Conservation (phyloP, 2,797 vertebrate species). For the Helostoma temminkii region DNA sequence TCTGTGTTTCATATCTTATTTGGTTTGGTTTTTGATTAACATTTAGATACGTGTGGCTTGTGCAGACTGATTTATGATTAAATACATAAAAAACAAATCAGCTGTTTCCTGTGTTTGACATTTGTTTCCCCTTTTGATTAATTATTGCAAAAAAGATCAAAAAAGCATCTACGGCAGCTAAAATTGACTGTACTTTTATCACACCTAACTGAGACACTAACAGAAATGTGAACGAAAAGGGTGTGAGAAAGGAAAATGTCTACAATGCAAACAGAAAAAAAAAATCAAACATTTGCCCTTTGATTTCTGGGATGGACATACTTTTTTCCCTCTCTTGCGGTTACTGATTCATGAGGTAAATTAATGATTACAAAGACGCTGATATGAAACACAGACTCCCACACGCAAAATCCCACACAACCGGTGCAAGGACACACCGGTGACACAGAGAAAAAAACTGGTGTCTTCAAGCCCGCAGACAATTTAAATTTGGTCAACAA, state of each 20-base stretch:
- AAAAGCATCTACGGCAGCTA: too few species aligned
- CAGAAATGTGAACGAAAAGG: constrained; percentile 12
- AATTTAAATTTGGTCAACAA: constrained; percentile 35
- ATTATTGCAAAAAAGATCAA: too few species aligned
- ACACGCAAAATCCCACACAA: constrained; percentile 2
- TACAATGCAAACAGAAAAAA: constrained; percentile 54
- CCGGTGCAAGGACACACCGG: constrained; percentile 24
- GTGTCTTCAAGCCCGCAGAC: not conserved
- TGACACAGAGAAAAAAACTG: constrained; percentile 2
- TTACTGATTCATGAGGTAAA: constrained; percentile 72
- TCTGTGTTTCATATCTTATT: too few species aligned
- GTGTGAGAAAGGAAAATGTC: constrained; percentile 24
- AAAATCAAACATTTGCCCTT: constrained; percentile 65
- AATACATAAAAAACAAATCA: too few species aligned
- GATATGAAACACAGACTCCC: constrained; percentile 33
- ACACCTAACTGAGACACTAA: constrained; percentile 39
- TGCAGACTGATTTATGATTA: too few species aligned
- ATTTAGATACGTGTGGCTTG: too few species aligned
- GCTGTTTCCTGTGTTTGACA: too few species aligned
- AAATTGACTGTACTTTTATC: constrained; percentile 31
- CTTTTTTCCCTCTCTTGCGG: constrained; percentile 8
- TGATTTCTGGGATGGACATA: constrained; percentile 52
- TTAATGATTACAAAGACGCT: constrained; percentile 67
- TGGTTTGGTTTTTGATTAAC: too few species aligned
- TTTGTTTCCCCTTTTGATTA: too few species aligned